Base-by-base conservation (phyloP, 2,797 vertebrate species). In the Anomalospiza imberbis region DNA sequence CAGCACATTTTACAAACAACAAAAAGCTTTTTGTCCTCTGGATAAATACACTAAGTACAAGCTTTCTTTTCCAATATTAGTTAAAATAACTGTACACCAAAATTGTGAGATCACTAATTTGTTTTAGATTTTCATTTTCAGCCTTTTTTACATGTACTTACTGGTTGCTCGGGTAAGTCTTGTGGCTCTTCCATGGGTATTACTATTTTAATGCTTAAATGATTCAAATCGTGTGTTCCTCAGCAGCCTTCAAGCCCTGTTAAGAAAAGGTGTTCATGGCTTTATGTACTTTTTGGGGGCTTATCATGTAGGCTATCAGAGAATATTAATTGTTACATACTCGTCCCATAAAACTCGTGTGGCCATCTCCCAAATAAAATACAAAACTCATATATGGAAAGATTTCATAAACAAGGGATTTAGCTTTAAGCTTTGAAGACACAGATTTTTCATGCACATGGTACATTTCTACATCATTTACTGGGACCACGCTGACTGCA, bases 111-210 rank as follows among this genome's bases (percentile, higher is more conserved):
- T 21, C 13, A 38, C 58, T 32, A 7, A 34, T n/a, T 51, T 42
- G 42, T 3, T 88, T 78, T n/a, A 9, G 13, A 51, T 31, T 36
- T 28, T 67, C 40, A 45, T 53, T 95, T 89, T 72, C 28, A 94
- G 80, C 51, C 40, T 90, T 95, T 78, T 87, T 65, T 0, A 70
- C 66, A 87, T 68, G 71, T 95, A 99, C 99, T 99, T 97, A 99
- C 99, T 93, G 99, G 99, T 94, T 98, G 98, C 94, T 99, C 98
- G 13, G 97, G 91, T 92, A 98, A 98, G 95, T 99, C 99, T 97
- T 98, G 98, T 68, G 98, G 96, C 95, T 99, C 98, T 83, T 99
- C 99, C 99, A 99, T 99, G 97, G 97, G 98, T 97, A 97, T 96
- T 93, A 90, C 29, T 96, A 42, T 96, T 95, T 89, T 89, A 94